phyloP scores from a whole-genome alignment of 2,797 vertebrate genomes.

The Neoniphon sammara region DNA sequence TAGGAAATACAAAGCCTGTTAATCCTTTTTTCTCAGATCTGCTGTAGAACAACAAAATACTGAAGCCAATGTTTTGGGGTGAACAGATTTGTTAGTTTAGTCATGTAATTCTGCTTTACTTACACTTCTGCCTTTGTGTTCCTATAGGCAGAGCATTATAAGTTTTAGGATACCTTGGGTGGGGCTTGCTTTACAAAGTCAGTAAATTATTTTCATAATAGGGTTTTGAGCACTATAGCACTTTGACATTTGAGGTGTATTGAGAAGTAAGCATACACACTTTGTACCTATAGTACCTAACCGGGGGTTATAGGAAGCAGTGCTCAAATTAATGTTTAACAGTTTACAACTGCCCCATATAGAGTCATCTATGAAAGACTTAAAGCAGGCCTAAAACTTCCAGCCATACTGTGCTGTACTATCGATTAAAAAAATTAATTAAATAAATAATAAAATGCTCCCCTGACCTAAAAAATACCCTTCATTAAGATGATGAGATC shows the following conservation, averaged over 20 bases:
- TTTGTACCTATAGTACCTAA: too few relatives aligned
- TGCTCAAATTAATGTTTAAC: too few relatives aligned
- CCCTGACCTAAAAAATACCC: conserved; percentile 30
- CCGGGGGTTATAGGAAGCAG: too few relatives aligned
- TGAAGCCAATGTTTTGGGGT: conserved; percentile 1
- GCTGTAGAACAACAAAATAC: conserved; percentile 7
- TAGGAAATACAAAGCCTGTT: conserved; percentile 27
- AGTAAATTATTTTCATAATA: conserved; percentile 30
- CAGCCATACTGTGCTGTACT: not conserved
- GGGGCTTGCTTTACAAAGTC: conserved; percentile 25
- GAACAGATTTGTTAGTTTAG: conserved; percentile 14
- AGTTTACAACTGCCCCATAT: too few relatives aligned
- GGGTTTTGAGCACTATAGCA: conserved; percentile 22
- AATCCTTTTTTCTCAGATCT: conserved; percentile 15
- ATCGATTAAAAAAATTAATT: not conserved
- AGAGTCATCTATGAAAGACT: too few relatives aligned
- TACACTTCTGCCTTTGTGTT: not conserved
- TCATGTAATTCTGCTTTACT: not conserved
- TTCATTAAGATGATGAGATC: conserved; percentile 40
- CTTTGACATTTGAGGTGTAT: too few relatives aligned
- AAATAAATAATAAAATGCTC: not conserved
- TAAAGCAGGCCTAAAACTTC: not conserved
- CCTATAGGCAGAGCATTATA: too few relatives aligned
- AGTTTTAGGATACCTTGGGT: not conserved
- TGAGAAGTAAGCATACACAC: too few relatives aligned